Evolutionary conservation across 2,113 vertebrate genomes (phyloP).

Genomic region (Prunella fulvescens): DNA sequence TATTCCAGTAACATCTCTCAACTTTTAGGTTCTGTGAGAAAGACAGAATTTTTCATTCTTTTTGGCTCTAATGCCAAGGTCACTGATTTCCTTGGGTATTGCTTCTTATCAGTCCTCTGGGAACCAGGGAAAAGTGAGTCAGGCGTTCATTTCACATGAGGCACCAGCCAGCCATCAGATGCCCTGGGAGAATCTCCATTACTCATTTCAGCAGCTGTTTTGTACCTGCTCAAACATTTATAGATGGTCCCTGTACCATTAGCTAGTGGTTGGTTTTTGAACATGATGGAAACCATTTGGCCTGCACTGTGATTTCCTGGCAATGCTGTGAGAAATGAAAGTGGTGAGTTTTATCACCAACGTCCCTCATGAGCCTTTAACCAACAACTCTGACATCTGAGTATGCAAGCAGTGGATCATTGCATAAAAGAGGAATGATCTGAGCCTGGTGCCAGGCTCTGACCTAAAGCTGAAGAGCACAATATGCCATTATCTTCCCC

Average conservation of each 20-base stretch:
- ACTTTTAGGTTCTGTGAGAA: neutral
- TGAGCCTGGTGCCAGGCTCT: neutral
- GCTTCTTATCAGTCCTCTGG: neutral
- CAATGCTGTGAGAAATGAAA: neutral
- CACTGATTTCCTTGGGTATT: neutral
- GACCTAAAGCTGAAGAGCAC: conserved; percentile 14
- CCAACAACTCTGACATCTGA: neutral
- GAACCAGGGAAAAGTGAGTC: neutral
- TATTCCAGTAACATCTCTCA: neutral
- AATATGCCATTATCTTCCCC: conserved; percentile 3
- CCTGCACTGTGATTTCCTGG: neutral
- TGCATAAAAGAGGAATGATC: neutral
- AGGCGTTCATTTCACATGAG: neutral
- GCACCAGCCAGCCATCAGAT: neutral
- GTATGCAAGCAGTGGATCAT: neutral
- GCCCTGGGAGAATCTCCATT: neutral
- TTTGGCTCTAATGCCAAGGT: neutral
- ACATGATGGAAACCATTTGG: neutral
- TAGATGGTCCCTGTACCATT: neutral
- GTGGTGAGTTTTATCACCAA: neutral
- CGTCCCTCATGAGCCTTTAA: neutral
- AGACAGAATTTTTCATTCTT: neutral
- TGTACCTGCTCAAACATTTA: neutral
- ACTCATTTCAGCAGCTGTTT: neutral
- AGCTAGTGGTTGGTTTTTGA: neutral